Evolutionary conservation across 2,797 vertebrate species (phyloP), one percentile per base, ranked within the genome.

Genomic region (Capromys pilorides): DNA sequence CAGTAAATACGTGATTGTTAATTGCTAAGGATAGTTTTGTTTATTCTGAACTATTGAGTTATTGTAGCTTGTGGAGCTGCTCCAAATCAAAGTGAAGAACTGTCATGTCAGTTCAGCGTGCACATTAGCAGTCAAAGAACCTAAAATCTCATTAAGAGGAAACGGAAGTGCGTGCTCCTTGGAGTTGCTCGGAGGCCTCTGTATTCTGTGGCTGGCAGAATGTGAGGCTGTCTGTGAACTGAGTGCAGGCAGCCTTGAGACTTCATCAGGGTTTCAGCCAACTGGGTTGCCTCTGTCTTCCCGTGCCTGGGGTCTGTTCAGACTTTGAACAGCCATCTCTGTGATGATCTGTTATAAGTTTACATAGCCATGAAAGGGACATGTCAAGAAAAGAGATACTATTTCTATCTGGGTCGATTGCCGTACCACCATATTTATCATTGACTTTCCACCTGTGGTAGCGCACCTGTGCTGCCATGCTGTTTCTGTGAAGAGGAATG

Each of bases 21-120:
- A 45, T 51, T 45, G 21, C 62, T 94, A 83, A n/a, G 51, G 69
- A 81, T 81, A 77, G 69, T 67, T 92, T 89, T 86, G 33, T 67
- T 82, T 96, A 84, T 78, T 66, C 54, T 77, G 82, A 75, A 83
- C n/a, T 66, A 16, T 67, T 86, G 85, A 33, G 19, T 91, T 83
- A 33, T 69, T 95, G 73, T 59, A 22, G 0, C 67, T 91, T 67
- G 13, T 28, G 57, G 62, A 79, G 84, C 89, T 90, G 78, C 73
- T 81, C 69, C 54, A 81, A 51, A 41, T 95, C 54, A 86, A 24
- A 45, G 73, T 89, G 41, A 87, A 49, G 22, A 79, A 75, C 41
- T 89, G 0, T 83, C 61, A 78, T 82, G 0, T 80, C 49, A 86
- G 2, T 26, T 78, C 66, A 83, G 39, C 7, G 79, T 45, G 13